Percentiles rank a stretch among this genome's conserved stretches.
Evolutionary conservation across 2,113 vertebrate genomes (phyloP).

Genomic region (Orycteropus afer): DNA sequence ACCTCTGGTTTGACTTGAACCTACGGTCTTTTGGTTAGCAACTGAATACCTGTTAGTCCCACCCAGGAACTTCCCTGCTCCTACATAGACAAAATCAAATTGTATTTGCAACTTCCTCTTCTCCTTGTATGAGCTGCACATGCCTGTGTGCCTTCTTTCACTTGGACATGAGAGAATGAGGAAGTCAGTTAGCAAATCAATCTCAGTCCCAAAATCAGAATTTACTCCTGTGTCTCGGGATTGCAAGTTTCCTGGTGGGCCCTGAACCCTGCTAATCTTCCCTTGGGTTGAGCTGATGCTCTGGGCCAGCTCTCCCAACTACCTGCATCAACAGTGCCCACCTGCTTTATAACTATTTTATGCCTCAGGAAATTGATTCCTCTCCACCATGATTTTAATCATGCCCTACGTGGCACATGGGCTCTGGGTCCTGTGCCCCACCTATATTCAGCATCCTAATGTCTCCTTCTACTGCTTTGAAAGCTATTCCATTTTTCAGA

Average conservation of each 20-base stretch:
- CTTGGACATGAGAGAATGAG: background rate
- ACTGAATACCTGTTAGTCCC: no score
- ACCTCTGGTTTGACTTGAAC: no score
- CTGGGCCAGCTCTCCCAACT: background rate
- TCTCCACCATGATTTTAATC: background rate
- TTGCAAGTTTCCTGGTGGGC: background rate
- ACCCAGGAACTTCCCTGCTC: background rate
- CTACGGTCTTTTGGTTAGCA: no score
- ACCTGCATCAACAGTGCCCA: background rate
- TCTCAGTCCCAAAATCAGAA: background rate
- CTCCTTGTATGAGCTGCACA: background rate
- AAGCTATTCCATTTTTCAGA: background rate
- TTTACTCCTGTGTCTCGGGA: background rate
- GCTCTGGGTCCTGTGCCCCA: background rate
- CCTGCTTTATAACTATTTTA: background rate
- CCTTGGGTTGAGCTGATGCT: background rate
- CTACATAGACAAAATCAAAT: background rate
- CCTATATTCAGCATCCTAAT: background rate
- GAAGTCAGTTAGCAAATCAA: no score
- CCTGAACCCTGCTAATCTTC: background rate
- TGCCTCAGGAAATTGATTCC: background rate
- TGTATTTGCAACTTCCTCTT: background rate
- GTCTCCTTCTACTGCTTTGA: background rate
- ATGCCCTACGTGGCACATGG: background rate
- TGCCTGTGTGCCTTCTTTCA: background rate